A percentile compares a stretch with the other conserved stretches of the same genome.
These are phyloP conservation scores for Crioceris asparagi DNA, from an alignment of 2,888 invertebrate genomes.

Conservation along the genomic window DNA sequence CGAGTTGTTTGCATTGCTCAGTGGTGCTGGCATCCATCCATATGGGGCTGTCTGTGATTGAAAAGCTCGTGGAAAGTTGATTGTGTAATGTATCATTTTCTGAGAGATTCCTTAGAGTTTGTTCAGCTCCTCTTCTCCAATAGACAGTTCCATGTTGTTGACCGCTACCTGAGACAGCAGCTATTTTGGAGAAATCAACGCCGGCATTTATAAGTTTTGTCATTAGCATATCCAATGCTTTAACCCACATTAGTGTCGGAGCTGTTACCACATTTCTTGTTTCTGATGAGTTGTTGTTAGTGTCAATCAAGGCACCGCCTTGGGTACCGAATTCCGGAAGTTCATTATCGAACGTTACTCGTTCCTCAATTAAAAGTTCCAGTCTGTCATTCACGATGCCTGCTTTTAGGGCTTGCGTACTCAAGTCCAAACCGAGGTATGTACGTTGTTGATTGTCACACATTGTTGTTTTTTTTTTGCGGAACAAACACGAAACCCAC, in stretches of 20 bases:
- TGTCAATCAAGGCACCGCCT: slow-evolving; percentile 48
- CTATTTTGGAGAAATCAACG: slow-evolving; percentile 73
- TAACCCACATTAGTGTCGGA: slow-evolving; percentile 90
- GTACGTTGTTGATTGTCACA: too few relatives aligned
- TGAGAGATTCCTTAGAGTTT: slow-evolving; percentile 53
- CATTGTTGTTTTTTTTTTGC: too few relatives aligned
- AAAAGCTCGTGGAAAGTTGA: slow-evolving; percentile 70
- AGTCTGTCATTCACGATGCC: slow-evolving; percentile 67
- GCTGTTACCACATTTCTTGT: slow-evolving; percentile 57
- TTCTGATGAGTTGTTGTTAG: slow-evolving; percentile 37
- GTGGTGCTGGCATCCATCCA: slow-evolving; percentile 94
- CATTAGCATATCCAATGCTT: slow-evolving; percentile 84
- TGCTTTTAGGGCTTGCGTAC: slow-evolving; percentile 78
- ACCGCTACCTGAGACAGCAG: slow-evolving; percentile 79
- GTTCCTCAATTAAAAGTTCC: slow-evolving; percentile 62
- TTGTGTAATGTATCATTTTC: slow-evolving; percentile 70
- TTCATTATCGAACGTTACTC: slow-evolving; percentile 84
- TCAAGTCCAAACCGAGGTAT: slow-evolving; percentile 76
- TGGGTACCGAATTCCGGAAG: slow-evolving; percentile 80
- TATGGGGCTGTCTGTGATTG: slow-evolving; percentile 71
- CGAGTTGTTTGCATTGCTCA: slow-evolving; percentile 64
- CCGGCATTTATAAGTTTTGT: slow-evolving; percentile 71
- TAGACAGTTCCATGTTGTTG: slow-evolving; percentile 97
- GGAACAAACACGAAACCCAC: too few relatives aligned
- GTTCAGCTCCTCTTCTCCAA: slow-evolving; percentile 72